phyloP scores from a whole-genome alignment of 2,888 invertebrate genomes.

The Platycheirus rosarum region DNA sequence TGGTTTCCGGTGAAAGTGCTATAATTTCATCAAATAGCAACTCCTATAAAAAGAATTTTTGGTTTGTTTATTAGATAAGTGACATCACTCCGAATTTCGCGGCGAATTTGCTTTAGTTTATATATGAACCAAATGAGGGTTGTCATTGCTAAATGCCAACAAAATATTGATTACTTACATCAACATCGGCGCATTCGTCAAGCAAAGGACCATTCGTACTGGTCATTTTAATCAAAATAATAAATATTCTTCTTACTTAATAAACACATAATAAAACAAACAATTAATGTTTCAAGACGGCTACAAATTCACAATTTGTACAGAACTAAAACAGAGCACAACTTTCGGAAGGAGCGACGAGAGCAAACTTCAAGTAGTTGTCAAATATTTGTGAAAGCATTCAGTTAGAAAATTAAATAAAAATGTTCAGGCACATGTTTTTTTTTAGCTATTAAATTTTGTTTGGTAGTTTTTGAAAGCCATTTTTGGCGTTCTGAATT shows the following conservation, averaged over 20 bases:
- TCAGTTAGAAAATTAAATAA: constrained; percentile 3
- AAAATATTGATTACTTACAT: constrained; percentile 42
- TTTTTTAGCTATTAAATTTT: too few species aligned
- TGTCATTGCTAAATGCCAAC: constrained; percentile 38
- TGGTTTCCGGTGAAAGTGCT: constrained; percentile 60
- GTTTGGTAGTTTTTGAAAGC: too few species aligned
- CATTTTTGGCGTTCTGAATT: too few species aligned
- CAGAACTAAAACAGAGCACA: not conserved
- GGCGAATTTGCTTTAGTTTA: not conserved
- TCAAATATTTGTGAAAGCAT: constrained; percentile 1
- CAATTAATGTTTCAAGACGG: not conserved
- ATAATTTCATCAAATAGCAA: constrained; percentile 65
- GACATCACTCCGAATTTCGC: not conserved
- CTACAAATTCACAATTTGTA: not conserved
- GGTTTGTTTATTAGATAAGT: constrained; percentile 25
- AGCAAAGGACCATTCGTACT: not conserved
- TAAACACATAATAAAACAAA: not conserved
- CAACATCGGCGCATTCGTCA: constrained; percentile 37
- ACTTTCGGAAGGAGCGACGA: not conserved
- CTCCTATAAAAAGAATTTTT: constrained; percentile 43
- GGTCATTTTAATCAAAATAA: constrained; percentile 16
- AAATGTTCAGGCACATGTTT: too few species aligned
- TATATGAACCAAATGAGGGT: not conserved
- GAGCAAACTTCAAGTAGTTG: not conserved
- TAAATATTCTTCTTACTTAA: not conserved